These are phyloP conservation scores for Uropetala carovei DNA, from an alignment of 2,888 invertebrate species.

Conservation along the genomic window DNA sequence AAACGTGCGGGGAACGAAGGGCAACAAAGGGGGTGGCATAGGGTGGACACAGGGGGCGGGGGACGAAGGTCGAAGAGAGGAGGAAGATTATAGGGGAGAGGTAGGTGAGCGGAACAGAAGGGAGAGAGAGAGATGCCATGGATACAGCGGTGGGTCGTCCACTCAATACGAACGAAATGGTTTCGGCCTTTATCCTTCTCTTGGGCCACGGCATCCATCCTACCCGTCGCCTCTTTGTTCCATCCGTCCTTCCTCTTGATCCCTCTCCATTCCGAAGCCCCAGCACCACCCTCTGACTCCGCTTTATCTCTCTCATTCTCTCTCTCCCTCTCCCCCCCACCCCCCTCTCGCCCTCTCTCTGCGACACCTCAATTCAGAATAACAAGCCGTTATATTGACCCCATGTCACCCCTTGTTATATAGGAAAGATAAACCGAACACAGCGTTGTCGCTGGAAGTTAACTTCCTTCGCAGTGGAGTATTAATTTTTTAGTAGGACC, in stretches of 20 bases:
- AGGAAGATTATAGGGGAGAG: no score
- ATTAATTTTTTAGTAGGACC: background rate
- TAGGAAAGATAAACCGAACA: conserved; percentile 1
- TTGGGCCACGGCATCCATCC: no score
- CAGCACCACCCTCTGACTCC: background rate
- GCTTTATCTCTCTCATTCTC: background rate
- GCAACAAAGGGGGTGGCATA: background rate
- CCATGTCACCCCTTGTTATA: background rate
- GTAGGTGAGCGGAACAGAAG: no score
- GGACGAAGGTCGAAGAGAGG: no score
- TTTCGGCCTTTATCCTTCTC: no score
- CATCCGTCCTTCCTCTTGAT: background rate
- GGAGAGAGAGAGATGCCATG: no score
- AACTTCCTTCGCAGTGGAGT: background rate
- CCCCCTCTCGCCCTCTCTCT: background rate
- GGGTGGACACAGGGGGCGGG: background rate
- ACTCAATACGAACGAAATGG: no score
- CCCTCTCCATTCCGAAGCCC: background rate
- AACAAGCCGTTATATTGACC: conserved; percentile 28
- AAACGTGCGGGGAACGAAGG: background rate
- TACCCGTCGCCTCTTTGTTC: no score
- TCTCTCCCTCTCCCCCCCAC: background rate
- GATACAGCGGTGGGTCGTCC: no score
- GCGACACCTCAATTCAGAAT: background rate
- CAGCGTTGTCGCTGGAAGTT: conserved; percentile 17